phyloP scores from a whole-genome alignment of 2,888 invertebrate genomes.

The Drosophila pseudotalamancana region DNA sequence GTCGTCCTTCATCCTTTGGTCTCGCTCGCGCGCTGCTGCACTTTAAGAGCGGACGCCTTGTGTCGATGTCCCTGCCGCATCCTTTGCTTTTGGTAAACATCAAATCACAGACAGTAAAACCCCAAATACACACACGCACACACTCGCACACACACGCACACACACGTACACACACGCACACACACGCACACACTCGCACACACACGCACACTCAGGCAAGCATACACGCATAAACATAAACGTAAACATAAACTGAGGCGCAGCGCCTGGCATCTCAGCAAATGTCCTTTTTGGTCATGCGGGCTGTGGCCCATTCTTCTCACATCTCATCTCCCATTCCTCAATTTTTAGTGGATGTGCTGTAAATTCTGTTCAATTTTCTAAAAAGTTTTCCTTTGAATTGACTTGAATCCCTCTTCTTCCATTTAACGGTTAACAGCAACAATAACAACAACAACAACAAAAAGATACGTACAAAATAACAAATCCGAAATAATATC shows the following conservation, averaged over 20 bases:
- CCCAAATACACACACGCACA: conserved; percentile 41
- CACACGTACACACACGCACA: conserved; percentile 31
- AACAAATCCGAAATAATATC: conserved; percentile 15
- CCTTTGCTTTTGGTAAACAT: conserved; percentile 75
- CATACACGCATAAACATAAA: conserved; percentile 65
- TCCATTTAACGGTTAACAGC: too few species aligned
- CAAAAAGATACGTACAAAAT: conserved; percentile 29
- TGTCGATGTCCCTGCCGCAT: conserved; percentile 61
- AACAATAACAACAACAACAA: conserved; percentile 9
- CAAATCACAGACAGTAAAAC: conserved; percentile 77
- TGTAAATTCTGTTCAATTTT: conserved; percentile 74
- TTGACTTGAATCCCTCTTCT: conserved; percentile 40
- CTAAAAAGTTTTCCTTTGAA: conserved; percentile 64
- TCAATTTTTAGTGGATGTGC: conserved; percentile 46
- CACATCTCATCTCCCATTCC: conserved; percentile 20
- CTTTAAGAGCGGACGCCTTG: conserved; percentile 30
- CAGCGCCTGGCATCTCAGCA: conserved; percentile 51
- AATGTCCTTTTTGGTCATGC: conserved; percentile 70
- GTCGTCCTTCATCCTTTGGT: conserved; percentile 38
- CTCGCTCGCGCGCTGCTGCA: conserved; percentile 19
- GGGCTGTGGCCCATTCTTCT: conserved; percentile 20
- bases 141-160: conserved; percentile 24
- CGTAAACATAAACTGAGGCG: conserved; percentile 71
- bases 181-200: conserved; percentile 61
- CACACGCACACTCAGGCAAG: conserved; percentile 16